Evolutionary conservation across 2,113 vertebrate genomes (phyloP), one percentile per base, ranked within the genome.

Genomic region (Halichoeres trimaculatus): DNA sequence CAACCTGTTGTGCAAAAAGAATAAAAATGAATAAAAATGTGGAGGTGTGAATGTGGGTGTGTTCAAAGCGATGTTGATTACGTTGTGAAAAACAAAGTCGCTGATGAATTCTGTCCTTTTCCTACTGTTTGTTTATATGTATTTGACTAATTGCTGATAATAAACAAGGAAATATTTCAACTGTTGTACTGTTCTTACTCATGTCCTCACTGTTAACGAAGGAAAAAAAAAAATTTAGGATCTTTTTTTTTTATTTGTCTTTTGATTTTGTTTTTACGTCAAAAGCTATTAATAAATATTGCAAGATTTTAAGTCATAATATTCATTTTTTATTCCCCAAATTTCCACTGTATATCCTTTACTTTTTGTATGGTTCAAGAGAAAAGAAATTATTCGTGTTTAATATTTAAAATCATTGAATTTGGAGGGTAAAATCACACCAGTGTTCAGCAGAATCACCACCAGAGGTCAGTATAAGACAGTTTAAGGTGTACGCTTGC

Each of bases 91-190:
- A 91, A 89, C 45, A 55, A 78, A 71, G 55, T 84, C 30, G 45
- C 81, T 63, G 54, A 83, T 75, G 53, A 87, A 70, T 55, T 88
- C 80, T 86, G 85, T 89, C 80, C 67, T 92, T 94, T 94, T 94
- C 91, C 87, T 95, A 93, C 96, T 94, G 82, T 93, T 95, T 95
- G 93, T 96, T 96, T 97, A 95, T 96, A 96, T 96, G 95, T 96
- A 97, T 95, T 95, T 96, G 88, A 95, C 90, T 92, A 95, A 94
- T 93, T 95, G 93, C 94, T 94, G 89, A 96, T 94, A 96, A 96
- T 96, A 96, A 97, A 97, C 90, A 63, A 77, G 62, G 83, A 88
- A 93, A 85, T 85, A 86, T 78, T 73, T 82, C 4, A 75, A 1
- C 8, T 43, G 11, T 54, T 76, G 48, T 55, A 1, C 1, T n/a